phyloP scores from a whole-genome alignment of 2,888 invertebrate genomes.

The Tetragnatha montana region DNA sequence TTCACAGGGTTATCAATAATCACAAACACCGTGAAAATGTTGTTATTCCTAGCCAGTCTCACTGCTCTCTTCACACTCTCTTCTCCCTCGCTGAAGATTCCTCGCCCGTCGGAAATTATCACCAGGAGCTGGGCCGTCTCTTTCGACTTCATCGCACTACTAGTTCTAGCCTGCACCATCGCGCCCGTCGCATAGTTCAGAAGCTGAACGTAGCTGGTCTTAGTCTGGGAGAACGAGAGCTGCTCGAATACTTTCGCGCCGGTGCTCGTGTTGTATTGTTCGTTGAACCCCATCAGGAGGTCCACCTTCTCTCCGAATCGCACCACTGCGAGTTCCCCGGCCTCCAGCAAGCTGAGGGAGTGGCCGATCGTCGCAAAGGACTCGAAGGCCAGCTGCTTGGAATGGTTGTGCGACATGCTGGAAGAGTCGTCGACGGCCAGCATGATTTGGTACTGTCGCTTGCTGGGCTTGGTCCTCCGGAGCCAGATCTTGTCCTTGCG shows the following conservation, averaged over 20 bases:
- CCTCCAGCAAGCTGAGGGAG: conserved; percentile 93
- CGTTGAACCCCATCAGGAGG: conserved; percentile 90
- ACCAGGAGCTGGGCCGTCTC: conserved; percentile 89
- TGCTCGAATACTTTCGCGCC: conserved; percentile 80
- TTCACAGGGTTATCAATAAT: conserved; percentile 94
- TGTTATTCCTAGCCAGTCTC: conserved; percentile 85
- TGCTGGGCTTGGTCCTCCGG: conserved; percentile 93
- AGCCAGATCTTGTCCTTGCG: conserved; percentile 99
- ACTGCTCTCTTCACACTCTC: conserved; percentile 85
- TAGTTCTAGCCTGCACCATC: conserved; percentile 76
- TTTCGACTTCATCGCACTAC: conserved; percentile 21
- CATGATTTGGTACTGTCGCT: conserved; percentile 96
- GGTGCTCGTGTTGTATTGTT: conserved; percentile 90
- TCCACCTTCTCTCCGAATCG: conserved; percentile 90
- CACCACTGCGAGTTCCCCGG: conserved; percentile 92
- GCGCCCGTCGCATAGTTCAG: conserved; percentile 85
- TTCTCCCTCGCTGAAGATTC: conserved; percentile 90
- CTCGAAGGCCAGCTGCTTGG: conserved; percentile 90
- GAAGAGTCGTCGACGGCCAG: conserved; percentile 97
- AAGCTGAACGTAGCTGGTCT: conserved; percentile 84
- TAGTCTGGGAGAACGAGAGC: conserved; percentile 76
- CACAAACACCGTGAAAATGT: conserved; percentile 95
- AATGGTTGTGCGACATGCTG: conserved; percentile 79
- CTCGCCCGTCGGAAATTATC: conserved; percentile 95
- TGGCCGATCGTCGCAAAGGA: conserved; percentile 91